Conservation (phyloP, 2,797 vertebrate genomes). For the Phrynocephalus forsythii region DNA sequence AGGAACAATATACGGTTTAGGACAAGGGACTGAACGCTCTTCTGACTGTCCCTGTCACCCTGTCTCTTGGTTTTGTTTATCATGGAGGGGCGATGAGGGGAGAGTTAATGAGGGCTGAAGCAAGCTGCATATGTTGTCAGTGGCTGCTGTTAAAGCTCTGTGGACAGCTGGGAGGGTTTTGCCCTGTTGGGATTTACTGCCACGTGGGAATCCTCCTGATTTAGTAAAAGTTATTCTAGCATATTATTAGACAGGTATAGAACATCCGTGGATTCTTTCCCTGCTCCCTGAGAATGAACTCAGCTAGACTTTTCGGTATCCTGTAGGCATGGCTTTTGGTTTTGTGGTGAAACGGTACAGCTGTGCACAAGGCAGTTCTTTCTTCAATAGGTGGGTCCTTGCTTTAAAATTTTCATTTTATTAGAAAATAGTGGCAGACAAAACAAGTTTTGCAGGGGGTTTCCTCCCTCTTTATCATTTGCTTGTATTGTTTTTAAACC, state of each 20-base stretch:
- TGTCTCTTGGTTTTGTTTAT: constrained; percentile 34
- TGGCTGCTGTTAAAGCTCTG: constrained; percentile 56
- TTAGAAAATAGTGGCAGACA: neutral
- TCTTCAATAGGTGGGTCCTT: constrained; percentile 71
- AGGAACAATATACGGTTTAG: constrained; percentile 11
- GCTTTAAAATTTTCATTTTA: constrained; percentile 11
- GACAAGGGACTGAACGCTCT: neutral
- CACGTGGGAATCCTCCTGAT: constrained; percentile 76
- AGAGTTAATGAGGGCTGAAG: neutral
- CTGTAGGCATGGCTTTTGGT: constrained; percentile 72
- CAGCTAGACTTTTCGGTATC: accelerated
- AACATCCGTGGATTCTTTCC: neutral
- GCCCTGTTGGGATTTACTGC: constrained; percentile 74
- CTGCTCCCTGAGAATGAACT: constrained; percentile 56
- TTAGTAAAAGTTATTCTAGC: constrained; percentile 71
- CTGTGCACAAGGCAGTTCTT: constrained; percentile 61
- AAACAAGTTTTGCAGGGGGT: accelerated
- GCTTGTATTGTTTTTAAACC: neutral
- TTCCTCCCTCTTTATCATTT: neutral
- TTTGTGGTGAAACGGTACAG: constrained; percentile 66
- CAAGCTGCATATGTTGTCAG: constrained; percentile 47
- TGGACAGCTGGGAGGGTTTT: constrained; percentile 78
- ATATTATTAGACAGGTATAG: constrained; percentile 61
- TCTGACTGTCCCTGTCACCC: neutral
- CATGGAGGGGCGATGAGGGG: neutral